A percentile compares a stretch with the other conserved stretches of the same genome.
Conservation (phyloP, 2,113 vertebrate genomes). For the Heptranchias perlo region DNA sequence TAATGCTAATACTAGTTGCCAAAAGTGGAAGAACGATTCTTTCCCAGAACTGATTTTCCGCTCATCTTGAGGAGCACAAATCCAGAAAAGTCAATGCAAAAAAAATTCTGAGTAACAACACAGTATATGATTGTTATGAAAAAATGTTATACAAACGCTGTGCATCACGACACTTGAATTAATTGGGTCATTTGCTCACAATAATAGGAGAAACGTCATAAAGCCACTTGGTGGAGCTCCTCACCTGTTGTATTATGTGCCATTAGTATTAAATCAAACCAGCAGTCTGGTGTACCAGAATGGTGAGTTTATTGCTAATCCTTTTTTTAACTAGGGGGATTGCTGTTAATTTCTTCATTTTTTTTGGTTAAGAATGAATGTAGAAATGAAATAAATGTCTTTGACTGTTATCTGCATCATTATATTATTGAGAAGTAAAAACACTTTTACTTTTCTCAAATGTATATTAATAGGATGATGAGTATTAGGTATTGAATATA, state of each 20-base stretch:
- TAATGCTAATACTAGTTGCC: neutral
- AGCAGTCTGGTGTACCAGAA: neutral
- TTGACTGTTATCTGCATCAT: neutral
- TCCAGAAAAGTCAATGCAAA: neutral
- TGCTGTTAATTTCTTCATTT: neutral
- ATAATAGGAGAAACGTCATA: neutral
- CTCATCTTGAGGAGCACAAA: neutral
- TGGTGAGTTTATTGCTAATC: neutral
- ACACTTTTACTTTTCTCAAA: neutral
- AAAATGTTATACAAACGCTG: neutral
- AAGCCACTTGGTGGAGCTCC: slow-evolving; percentile 9
- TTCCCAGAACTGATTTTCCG: neutral
- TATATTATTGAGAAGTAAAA: neutral
- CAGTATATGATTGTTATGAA: neutral
- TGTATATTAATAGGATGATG: neutral
- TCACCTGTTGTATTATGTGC: neutral
- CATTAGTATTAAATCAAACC: neutral
- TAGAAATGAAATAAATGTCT: neutral
- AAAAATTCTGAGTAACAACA: neutral
- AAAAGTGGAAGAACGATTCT: neutral
- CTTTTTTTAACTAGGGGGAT: neutral
- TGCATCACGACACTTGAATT: neutral
- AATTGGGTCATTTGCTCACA: neutral
- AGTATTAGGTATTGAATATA: neutral
- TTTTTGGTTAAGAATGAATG: neutral